Percentiles rank a stretch among this genome's conserved stretches.
phyloP scores from a whole-genome alignment of 2,888 invertebrate species.

The Agriopis aurantiaria region DNA sequence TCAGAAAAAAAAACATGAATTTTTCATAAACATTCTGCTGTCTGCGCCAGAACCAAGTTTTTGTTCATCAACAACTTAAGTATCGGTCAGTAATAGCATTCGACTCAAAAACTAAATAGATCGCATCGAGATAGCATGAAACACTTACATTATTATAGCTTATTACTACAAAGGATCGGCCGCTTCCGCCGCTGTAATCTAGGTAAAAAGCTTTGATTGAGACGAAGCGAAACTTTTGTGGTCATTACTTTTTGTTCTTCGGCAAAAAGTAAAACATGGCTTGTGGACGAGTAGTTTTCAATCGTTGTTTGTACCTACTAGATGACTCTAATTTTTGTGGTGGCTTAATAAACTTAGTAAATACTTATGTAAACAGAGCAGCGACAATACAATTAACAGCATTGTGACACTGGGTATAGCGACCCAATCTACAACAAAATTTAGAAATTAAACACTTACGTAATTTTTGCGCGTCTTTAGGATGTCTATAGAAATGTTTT shows the following conservation, averaged over 20 bases:
- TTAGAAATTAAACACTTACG: too few relatives aligned
- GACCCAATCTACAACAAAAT: too few relatives aligned
- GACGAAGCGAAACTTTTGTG: slow-evolving; percentile 38
- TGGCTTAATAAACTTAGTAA: too few relatives aligned
- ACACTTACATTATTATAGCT: slow-evolving; percentile 58
- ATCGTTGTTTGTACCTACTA: slow-evolving; percentile 15
- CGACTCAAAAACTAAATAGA: slow-evolving; percentile 60
- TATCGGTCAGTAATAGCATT: slow-evolving; percentile 26
- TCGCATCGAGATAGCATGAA: slow-evolving; percentile 51
- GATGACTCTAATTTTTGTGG: slow-evolving; percentile 17
- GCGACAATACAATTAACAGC: too few relatives aligned
- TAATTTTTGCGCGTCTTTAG: too few relatives aligned
- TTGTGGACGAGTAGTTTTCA: background rate
- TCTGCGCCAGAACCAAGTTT: slow-evolving; percentile 55
- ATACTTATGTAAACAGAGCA: too few relatives aligned
- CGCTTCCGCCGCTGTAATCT: slow-evolving; percentile 34
- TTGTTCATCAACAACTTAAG: slow-evolving; percentile 58
- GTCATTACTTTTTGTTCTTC: slow-evolving; percentile 33
- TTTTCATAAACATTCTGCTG: slow-evolving; percentile 14
- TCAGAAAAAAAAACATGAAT: slow-evolving; percentile 51
- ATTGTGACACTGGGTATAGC: too few relatives aligned
- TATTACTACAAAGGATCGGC: slow-evolving; percentile 52
- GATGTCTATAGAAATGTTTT: too few relatives aligned
- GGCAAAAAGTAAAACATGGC: slow-evolving; percentile 19
- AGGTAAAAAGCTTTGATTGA: slow-evolving; percentile 47